These are phyloP conservation scores for Drosophila pachea DNA, from an alignment of 1,140 invertebrate genomes.

Conservation along the genomic window DNA sequence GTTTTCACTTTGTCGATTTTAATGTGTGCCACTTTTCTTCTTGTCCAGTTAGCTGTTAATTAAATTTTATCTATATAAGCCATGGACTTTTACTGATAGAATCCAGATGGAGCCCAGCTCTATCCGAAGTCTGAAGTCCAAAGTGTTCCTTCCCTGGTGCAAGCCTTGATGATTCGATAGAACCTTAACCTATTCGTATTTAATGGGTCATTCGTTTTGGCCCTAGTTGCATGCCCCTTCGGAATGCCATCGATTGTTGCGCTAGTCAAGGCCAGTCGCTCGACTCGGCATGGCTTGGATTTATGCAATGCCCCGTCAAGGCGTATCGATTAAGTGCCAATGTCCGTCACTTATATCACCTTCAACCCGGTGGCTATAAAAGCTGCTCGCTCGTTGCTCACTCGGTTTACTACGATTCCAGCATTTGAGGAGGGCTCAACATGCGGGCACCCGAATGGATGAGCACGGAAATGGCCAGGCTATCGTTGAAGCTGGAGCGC, in stretches of 20 bases:
- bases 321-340: constrained; percentile 51
- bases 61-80: constrained; percentile 59
- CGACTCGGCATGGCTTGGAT: not conserved
- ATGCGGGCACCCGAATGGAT: constrained; percentile 76
- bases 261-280: constrained; percentile 29
- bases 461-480: constrained; percentile 67
- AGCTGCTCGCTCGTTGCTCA: constrained; percentile 23
- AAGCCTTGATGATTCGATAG: no score
- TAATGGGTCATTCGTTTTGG: constrained; percentile 57
- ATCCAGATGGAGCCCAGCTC: no score
- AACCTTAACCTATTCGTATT: no score
- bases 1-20: constrained; percentile 48
- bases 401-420: constrained; percentile 51
- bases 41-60: constrained; percentile 60
- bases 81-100: constrained; percentile 1
- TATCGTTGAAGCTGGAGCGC: constrained; percentile 64
- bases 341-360: constrained; percentile 40
- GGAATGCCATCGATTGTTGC: constrained; percentile 19
- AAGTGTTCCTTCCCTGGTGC: no score
- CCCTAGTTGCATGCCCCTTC: constrained; percentile 41
- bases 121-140: no score
- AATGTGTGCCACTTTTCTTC: constrained; percentile 38
- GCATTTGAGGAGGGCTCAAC: constrained; percentile 13
- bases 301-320: constrained; percentile 49
- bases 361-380: constrained; percentile 43